These are phyloP conservation scores for Nymphalis c-album DNA, from an alignment of 2,888 invertebrate genomes.

Conservation along the genomic window DNA sequence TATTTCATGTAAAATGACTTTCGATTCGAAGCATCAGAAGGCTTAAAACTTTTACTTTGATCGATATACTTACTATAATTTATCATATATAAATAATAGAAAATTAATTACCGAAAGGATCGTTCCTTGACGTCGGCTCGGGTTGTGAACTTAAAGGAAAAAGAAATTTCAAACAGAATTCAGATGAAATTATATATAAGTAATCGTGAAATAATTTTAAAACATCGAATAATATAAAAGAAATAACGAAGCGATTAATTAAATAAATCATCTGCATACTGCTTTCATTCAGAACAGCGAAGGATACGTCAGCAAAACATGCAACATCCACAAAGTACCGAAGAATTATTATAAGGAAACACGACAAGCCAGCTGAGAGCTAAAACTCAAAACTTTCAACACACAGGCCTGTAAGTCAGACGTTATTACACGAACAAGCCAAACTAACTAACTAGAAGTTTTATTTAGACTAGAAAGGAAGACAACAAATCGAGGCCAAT, in stretches of 20 bases:
- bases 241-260: conserved; percentile 15
- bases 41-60: too few species aligned
- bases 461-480: conserved; percentile 2
- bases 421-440: conserved; percentile 4
- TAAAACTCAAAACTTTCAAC: not conserved
- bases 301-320: conserved; percentile 21
- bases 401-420: not conserved
- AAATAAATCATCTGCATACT: conserved; percentile 28
- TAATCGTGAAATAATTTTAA: conserved; percentile 12
- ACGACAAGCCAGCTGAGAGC: conserved; percentile 11
- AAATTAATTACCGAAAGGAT: conserved; percentile 28
- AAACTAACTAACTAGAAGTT: conserved; percentile 8
- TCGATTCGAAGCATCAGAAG: too few species aligned
- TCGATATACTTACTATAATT: too few species aligned
- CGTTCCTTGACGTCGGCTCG: conserved; percentile 29
- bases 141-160: conserved; percentile 31
- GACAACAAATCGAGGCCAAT: conserved; percentile 17
- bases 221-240: conserved; percentile 12
- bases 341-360: not conserved
- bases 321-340: conserved; percentile 11
- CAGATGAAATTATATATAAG: conserved; percentile 26
- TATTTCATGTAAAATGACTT: too few species aligned
- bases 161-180: conserved; percentile 30
- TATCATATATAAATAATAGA: conserved; percentile 17
- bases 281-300: conserved; percentile 23